Conservation (phyloP, 2,888 invertebrate species). For the Rapana venosa region DNA sequence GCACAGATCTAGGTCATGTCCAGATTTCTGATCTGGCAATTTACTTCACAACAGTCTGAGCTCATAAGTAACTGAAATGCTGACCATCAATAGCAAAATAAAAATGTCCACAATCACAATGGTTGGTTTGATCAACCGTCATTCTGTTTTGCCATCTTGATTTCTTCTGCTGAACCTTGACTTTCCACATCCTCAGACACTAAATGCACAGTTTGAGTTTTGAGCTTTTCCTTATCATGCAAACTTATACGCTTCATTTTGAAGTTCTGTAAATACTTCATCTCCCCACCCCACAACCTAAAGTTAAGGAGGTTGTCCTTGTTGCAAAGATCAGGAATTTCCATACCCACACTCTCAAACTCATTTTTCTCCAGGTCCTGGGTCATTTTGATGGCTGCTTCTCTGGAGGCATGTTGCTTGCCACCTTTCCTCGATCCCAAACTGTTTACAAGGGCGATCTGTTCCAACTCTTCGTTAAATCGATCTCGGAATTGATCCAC, state of each 20-base stretch:
- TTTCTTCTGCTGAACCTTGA: not conserved
- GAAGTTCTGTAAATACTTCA: slow-evolving; percentile 65
- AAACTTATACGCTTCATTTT: slow-evolving; percentile 61
- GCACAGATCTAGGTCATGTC: too few species aligned
- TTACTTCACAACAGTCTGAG: too few species aligned
- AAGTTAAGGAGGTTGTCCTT: slow-evolving; percentile 82
- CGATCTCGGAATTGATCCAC: slow-evolving; percentile 81
- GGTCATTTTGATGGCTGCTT: slow-evolving; percentile 88
- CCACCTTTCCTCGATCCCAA: slow-evolving; percentile 84
- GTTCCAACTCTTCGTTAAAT: slow-evolving; percentile 88
- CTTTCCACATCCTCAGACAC: not conserved
- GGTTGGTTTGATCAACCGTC: too few species aligned
- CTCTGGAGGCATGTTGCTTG: slow-evolving; percentile 88
- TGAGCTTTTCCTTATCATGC: slow-evolving; percentile 56
- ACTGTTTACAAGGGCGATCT: slow-evolving; percentile 88
- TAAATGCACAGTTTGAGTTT: not conserved
- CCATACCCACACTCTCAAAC: slow-evolving; percentile 88
- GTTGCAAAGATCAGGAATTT: slow-evolving; percentile 86
- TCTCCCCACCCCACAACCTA: slow-evolving; percentile 73
- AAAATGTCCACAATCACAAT: too few species aligned
- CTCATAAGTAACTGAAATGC: too few species aligned
- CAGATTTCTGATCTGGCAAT: too few species aligned
- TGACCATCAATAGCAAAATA: too few species aligned
- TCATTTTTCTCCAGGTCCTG: slow-evolving; percentile 87
- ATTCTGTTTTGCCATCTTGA: too few species aligned